A percentile compares a stretch with the other conserved stretches of the same genome.
Evolutionary conservation across 2,888 invertebrate genomes (phyloP).

Genomic region (Parthenolecanium corni): DNA sequence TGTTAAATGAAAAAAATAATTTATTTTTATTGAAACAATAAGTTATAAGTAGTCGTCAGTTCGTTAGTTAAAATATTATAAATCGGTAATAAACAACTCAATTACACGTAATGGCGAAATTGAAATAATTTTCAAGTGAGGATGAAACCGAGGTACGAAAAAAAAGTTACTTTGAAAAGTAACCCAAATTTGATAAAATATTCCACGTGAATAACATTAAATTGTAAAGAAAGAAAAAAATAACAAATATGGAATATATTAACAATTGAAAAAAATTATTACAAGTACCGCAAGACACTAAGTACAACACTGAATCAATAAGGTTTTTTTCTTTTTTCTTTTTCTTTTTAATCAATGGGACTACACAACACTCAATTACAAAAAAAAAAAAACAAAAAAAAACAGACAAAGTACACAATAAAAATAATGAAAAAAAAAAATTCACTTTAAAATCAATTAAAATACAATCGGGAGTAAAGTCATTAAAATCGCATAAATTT

Average conservation of each 20-base stretch:
- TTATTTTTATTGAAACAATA: conserved; percentile 26
- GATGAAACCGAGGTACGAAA: conserved; percentile 12
- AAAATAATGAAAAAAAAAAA: no score
- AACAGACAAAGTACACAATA: neutral
- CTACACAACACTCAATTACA: neutral
- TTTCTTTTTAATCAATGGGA: no score
- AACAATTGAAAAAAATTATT: neutral
- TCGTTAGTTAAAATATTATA: conserved; percentile 27
- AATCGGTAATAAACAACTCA: conserved; percentile 28
- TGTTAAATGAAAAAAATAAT: conserved; percentile 27
- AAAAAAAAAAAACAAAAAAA: neutral
- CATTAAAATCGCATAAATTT: neutral
- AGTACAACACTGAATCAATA: neutral
- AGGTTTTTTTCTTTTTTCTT: no score
- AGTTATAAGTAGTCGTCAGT: conserved; percentile 29
- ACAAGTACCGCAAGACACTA: neutral
- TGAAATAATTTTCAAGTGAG: conserved; percentile 12
- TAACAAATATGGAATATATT: conserved; percentile 2
- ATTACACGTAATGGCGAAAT: conserved; percentile 24
- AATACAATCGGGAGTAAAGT: no score
- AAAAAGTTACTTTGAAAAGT: conserved; percentile 14
- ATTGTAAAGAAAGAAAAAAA: neutral
- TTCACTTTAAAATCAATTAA: no score
- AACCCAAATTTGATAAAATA: conserved; percentile 19
- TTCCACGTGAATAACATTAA: neutral